Conservation (phyloP, 2,113 vertebrate species). For the Onychostruthus taczanowskii region DNA sequence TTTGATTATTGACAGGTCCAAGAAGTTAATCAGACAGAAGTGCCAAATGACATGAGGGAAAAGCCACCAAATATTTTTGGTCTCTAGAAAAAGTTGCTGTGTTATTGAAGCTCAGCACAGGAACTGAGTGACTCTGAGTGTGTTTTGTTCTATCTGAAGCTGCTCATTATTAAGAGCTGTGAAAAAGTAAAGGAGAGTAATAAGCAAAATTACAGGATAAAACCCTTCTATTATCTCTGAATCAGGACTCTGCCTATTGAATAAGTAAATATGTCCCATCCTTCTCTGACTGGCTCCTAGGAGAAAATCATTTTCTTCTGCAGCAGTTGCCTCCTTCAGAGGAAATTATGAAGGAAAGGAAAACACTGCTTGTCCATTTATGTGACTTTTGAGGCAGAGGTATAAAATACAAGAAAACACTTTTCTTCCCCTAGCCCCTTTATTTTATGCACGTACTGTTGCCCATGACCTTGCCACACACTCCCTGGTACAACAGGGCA, state of each 20-base stretch:
- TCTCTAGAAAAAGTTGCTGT: not conserved
- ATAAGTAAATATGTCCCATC: not conserved
- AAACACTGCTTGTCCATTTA: not conserved
- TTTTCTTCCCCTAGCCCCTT: not conserved
- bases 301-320: not conserved
- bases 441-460: not conserved
- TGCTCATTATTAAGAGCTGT: not conserved
- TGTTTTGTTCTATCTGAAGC: not conserved
- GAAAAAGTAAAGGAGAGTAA: not conserved
- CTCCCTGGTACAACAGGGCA: not conserved
- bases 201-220: constrained; percentile 8
- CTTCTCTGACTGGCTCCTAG: not conserved
- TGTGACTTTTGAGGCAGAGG: not conserved
- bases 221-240: not conserved
- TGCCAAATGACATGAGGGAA: not conserved
- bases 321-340: not conserved
- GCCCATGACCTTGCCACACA: not conserved
- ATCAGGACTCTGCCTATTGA: not conserved
- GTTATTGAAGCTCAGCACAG: not conserved
- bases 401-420: not conserved
- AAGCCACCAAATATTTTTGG: not conserved
- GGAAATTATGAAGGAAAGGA: not conserved
- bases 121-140: not conserved
- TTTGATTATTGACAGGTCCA: not conserved
- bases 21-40: not conserved